Evolutionary conservation across 1,140 invertebrate species (phyloP), one percentile per base, ranked within the genome.

Genomic region (Vanessa atalanta): DNA sequence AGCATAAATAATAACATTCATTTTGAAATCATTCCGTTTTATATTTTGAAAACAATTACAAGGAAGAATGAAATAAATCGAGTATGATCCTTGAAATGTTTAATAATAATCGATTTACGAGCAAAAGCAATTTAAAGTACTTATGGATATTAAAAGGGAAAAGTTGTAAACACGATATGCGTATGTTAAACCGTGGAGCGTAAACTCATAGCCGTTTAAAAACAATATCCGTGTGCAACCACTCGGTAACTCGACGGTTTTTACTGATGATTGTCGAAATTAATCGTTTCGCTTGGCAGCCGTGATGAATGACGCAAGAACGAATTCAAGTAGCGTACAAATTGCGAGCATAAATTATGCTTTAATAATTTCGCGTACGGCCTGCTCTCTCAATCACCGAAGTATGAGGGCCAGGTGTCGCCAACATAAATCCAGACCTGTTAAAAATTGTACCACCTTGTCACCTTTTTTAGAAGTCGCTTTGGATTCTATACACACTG

Each of bases 321-420:
- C 80, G 79, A 89, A 89, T 90, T 86, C 85, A 87, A 89, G 87
- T 87, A 83, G 79, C 85, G 86, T 89, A 87, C 85, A 92, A 92
- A 92, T 90, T 92, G 88, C 86, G 84, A 83, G 85, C 86, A 92
- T 92, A 92, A 90, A 92, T 92, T 92, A 92, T 84, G 81, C 83
- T 89, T 90, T 90, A 90, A 90, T 91, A 88, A 91, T 91, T 88
- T 84, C 86, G 82, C 82, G 88, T 89, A 87, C 88, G 85, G 83
- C 82, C 86, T 79, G 85, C 82, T 84, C 84, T 84, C 88, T 89
- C 89, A 84, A 86, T 91, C 88, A 89, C 80, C 72, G 80, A 63
- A 78, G 79, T 79, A 70, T 73, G 77, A 65, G 71, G 72, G 80
- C 83, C 90, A 90, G 88, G 88, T 92, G 90, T 83, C 84, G 84